Conservation (phyloP, 2,113 vertebrate genomes). For the Parotia lawesii region DNA sequence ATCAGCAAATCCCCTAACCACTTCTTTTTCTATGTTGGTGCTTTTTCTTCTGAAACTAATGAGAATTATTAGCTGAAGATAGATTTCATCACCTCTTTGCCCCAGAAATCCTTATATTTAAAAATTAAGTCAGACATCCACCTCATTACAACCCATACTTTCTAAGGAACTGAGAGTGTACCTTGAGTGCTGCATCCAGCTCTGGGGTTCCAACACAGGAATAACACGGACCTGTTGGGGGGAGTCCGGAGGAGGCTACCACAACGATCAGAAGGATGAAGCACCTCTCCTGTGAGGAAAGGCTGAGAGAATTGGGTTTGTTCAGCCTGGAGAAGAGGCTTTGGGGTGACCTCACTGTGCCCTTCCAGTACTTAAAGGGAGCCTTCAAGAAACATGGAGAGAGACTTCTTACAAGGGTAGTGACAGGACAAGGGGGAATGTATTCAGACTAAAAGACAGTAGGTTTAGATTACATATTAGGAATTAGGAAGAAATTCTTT, state of each 20-base stretch:
- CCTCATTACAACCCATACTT: neutral
- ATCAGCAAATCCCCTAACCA: neutral
- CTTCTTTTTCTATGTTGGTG: neutral
- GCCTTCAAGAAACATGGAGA: neutral
- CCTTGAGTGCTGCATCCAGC: neutral
- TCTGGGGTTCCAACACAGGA: neutral
- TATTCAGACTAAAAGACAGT: neutral
- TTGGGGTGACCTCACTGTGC: neutral
- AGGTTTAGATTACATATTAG: neutral
- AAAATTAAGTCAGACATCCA: neutral
- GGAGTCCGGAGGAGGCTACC: neutral
- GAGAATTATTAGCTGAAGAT: neutral
- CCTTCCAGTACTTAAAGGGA: neutral
- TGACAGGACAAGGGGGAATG: neutral
- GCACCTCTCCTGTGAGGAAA: neutral
- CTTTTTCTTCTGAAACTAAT: neutral
- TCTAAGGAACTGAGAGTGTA: neutral
- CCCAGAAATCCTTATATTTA: neutral
- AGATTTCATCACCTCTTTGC: neutral
- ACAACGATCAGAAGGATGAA: neutral
- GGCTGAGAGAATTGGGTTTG: neutral
- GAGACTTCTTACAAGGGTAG: neutral
- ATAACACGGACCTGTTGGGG: neutral
- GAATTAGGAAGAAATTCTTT: neutral
- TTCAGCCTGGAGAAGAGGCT: neutral